A percentile compares a stretch with the other conserved stretches of the same genome.
phyloP scores from a whole-genome alignment of 1,140 invertebrate species.

The Papilio dardanus region DNA sequence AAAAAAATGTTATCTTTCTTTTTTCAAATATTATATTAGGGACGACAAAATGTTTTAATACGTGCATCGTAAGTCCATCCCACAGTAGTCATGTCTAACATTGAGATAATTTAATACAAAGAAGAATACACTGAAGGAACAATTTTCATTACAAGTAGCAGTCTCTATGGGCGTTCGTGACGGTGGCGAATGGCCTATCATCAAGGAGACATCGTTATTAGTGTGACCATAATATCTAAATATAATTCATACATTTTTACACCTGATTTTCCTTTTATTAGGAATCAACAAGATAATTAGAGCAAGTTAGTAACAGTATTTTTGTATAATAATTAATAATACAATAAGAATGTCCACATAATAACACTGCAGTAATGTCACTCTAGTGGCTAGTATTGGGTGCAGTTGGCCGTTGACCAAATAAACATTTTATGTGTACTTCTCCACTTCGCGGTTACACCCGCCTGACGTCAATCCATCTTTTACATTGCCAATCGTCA shows the following conservation, averaged over 20 bases:
- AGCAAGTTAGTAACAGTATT: neutral
- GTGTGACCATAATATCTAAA: neutral
- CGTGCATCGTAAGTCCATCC: too few relatives aligned
- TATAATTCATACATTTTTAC: neutral
- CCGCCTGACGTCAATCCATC: slow-evolving; percentile 15
- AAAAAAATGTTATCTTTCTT: too few relatives aligned
- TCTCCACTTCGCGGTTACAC: neutral
- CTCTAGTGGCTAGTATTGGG: slow-evolving; percentile 1
- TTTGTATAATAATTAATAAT: neutral
- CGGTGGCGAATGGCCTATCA: slow-evolving; percentile 4
- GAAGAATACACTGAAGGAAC: neutral
- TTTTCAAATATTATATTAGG: too few relatives aligned
- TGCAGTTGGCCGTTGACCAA: slow-evolving; percentile 23
- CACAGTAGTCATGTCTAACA: too few relatives aligned
- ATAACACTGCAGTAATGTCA: neutral
- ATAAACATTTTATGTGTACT: slow-evolving; percentile 30
- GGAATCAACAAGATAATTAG: neutral
- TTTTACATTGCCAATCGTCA: neutral
- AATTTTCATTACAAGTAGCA: neutral
- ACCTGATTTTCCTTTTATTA: neutral
- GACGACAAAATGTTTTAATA: neutral
- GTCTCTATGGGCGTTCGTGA: neutral
- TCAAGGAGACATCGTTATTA: neutral
- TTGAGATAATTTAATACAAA: neutral
- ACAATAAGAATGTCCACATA: neutral